Evolutionary conservation across 2,888 invertebrate genomes (phyloP).

Genomic region (Tetrapedia diversipes): DNA sequence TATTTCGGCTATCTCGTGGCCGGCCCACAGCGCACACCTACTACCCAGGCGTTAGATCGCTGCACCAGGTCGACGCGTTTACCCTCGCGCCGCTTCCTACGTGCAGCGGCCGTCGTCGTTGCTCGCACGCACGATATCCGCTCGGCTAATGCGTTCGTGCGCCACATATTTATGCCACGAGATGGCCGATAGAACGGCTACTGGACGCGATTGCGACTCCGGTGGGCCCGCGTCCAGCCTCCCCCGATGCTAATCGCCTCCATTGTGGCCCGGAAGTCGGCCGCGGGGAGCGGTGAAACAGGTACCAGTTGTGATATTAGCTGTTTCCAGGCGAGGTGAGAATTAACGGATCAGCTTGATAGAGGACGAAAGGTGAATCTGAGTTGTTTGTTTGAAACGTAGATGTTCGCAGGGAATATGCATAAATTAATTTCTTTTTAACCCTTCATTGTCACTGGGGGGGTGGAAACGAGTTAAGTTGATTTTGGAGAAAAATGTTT

Average conservation of each 20-base stretch:
- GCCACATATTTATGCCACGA: constrained; percentile 76
- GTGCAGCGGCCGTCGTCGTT: constrained; percentile 22
- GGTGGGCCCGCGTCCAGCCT: constrained; percentile 51
- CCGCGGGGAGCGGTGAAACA: constrained; percentile 15
- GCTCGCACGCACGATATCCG: constrained; percentile 57
- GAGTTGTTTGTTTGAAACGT: too few species aligned
- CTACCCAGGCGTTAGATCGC: constrained; percentile 31
- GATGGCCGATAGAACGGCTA: constrained; percentile 72
- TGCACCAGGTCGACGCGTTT: constrained; percentile 33
- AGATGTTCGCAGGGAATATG: too few species aligned
- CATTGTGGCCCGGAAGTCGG: constrained; percentile 48
- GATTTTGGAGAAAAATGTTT: too few species aligned
- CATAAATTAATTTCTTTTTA: too few species aligned
- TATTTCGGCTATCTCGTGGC: constrained; percentile 76
- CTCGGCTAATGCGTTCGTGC: constrained; percentile 72
- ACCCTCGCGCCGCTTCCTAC: constrained; percentile 35
- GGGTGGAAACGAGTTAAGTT: too few species aligned
- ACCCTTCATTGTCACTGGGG: too few species aligned
- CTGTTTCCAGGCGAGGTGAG: constrained; percentile 31
- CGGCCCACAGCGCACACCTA: constrained; percentile 72
- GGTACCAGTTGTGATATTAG: constrained; percentile 27
- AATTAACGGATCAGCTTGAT: constrained; percentile 3
- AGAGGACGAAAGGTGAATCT: background rate
- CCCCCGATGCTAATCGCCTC: constrained; percentile 53
- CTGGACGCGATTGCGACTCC: constrained; percentile 71